Evolutionary conservation across 2,888 invertebrate species (phyloP), one percentile per base, ranked within the genome.

Genomic region (Stratiomys singularior): DNA sequence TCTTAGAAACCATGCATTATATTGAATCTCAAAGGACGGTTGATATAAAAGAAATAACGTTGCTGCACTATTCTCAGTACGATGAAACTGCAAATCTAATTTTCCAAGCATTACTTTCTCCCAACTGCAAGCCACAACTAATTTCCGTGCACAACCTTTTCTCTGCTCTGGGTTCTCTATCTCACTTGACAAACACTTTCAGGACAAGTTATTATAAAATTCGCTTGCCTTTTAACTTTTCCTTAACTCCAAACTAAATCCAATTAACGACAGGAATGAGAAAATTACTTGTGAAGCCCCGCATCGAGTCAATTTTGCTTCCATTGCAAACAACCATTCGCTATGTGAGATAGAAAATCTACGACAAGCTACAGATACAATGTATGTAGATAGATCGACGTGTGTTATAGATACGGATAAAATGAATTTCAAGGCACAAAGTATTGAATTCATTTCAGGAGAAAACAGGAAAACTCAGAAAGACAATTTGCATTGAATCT

Each of bases 201-300:
- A 60, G 58, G 30, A 18, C n/a, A 3, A 66, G 21, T 37, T 66
- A 66, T 66, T 37, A 37, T 4, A 66, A 37, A 66, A 66, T 66
- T 66, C 37, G 66, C 18, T 37, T 66, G 66, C 37, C 37, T 37
- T 30, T 60, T 60, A 60, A 60, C 58, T 66, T 66, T 66, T 66
- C 37, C 66, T 18, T 18, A 66, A 66, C 37, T 66, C 21, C 37
- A n/a, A 27, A 18, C 30, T 18, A 37, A 37, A 66, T 66, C 18
- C 18, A 66, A 66, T 66, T 66, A 66, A 66, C 58, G 18, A n/a
- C 30, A 52, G 66, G 37, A 27, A 66, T 37, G 66, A 18, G 37
- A 30, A 66, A 66, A 66, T 66, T 66, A 66, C 66, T 66, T 2
- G 66, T 7, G 66, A 66, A 66, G 66, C 66, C 37, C 37, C 66